Percentiles rank a stretch among this genome's conserved stretches.
Conservation (phyloP, 1,140 invertebrate genomes). For the Cotesia vestalis region DNA sequence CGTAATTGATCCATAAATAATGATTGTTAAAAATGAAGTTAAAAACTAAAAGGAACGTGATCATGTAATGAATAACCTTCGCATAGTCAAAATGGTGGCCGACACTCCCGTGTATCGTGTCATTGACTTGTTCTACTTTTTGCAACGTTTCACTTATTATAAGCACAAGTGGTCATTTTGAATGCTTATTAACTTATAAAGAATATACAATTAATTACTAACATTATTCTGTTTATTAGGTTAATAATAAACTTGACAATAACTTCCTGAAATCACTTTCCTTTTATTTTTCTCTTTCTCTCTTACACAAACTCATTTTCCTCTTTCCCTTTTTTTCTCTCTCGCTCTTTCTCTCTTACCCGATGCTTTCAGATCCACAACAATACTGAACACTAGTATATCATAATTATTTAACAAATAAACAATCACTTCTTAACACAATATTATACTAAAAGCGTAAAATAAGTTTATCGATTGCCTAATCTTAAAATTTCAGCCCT, state of each 20-base stretch:
- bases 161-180: too few relatives aligned
- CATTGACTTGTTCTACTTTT: conserved; percentile 26
- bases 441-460: background rate
- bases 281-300: conserved; percentile 18
- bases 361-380: conserved; percentile 13
- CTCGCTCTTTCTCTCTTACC: conserved; percentile 3
- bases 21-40: background rate
- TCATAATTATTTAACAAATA: background rate
- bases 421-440: background rate
- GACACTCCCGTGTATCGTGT: conserved; percentile 54
- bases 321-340: conserved; percentile 16
- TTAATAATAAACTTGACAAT: background rate
- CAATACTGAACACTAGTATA: conserved; percentile 9
- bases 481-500: background rate
- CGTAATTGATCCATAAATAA: background rate
- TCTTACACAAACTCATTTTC: conserved; percentile 25
- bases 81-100: conserved; percentile 63
- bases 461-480: background rate
- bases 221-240: too few relatives aligned
- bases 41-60: conserved; percentile 25
- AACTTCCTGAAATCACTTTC: background rate
- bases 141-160: background rate
- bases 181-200: too few relatives aligned
- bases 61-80: conserved; percentile 53
- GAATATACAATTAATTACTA: too few relatives aligned